Evolutionary conservation across 2,797 vertebrate genomes (phyloP), one percentile per base, ranked within the genome.

Genomic region (Argyrosomus regius): DNA sequence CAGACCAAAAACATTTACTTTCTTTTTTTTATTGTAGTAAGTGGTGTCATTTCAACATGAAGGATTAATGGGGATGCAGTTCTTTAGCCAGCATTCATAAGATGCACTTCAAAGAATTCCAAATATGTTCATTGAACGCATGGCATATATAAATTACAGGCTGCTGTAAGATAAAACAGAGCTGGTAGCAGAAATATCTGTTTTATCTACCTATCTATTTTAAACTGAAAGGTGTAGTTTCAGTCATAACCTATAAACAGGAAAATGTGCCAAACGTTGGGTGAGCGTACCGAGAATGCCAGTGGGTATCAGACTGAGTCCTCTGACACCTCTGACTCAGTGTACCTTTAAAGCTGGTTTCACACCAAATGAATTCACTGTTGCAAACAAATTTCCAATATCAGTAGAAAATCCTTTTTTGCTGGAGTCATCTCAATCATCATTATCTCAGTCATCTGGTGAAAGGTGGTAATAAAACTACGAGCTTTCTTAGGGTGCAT

Each of bases 1-100:
- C 43, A 49, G 53, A 75, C 58, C 69, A 20, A 73, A 62, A 48
- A 65, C 13, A 63, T 72, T 50, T 58, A 70, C 28, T 12, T 13
- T 35, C 8, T 39, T 31, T 31, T 28, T 39, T 39, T 39, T 28
- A 0, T 46, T 31, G 18, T 46, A 11, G 17, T 28, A n/a, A 8
- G 22, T 45, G 22, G 41, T 1, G 2, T 24, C 57, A 35, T 64
- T 53, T 72, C 2, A 61, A 52, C 26, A 26, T 10, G n/a, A n/a
- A 26, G 13, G 10, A n/a, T 52, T 20, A 14, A 50, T 60, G 18
- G 8, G 46, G 6, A 59, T 35, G 13, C 31, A n/a, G 7, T 22
- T 57, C 16, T 53, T 18, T 31, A 5, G 31, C 56, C 39, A 56
- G 39, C n/a, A 18, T 35, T 6, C 26, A 28, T 18, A 16, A 48